Conservation (phyloP, 2,113 vertebrate species). For the Psittacula cyanocephala region DNA sequence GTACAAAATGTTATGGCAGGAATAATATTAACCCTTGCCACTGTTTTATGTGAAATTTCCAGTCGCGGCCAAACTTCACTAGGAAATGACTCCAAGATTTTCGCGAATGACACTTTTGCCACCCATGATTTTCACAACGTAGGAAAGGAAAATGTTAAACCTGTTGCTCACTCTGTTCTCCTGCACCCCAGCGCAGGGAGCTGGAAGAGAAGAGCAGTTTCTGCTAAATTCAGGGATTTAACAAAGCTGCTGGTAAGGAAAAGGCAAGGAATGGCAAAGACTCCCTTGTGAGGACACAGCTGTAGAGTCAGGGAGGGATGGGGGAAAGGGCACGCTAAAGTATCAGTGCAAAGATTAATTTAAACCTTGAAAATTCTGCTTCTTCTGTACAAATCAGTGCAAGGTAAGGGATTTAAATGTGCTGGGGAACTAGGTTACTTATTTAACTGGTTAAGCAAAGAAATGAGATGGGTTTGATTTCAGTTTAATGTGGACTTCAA, state of each 20-base stretch:
- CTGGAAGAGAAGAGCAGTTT: background rate
- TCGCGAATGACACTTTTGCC: slow-evolving; percentile 33
- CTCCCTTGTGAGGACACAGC: background rate
- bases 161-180: background rate
- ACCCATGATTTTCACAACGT: background rate
- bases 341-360: background rate
- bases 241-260: background rate
- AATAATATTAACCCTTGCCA: slow-evolving; percentile 79
- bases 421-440: background rate
- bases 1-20: slow-evolving; percentile 73
- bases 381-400: background rate
- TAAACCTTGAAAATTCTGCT: background rate
- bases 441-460: background rate
- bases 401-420: background rate
- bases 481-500: background rate
- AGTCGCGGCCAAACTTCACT: slow-evolving; percentile 55
- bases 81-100: slow-evolving; percentile 67
- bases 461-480: background rate
- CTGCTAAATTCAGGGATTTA: background rate
- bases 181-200: background rate
- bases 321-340: background rate
- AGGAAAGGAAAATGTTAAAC: background rate
- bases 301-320: background rate
- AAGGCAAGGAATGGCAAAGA: background rate
- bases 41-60: slow-evolving; percentile 72